Base-by-base conservation (phyloP, 2,113 vertebrate species). In the Sula dactylatra region DNA sequence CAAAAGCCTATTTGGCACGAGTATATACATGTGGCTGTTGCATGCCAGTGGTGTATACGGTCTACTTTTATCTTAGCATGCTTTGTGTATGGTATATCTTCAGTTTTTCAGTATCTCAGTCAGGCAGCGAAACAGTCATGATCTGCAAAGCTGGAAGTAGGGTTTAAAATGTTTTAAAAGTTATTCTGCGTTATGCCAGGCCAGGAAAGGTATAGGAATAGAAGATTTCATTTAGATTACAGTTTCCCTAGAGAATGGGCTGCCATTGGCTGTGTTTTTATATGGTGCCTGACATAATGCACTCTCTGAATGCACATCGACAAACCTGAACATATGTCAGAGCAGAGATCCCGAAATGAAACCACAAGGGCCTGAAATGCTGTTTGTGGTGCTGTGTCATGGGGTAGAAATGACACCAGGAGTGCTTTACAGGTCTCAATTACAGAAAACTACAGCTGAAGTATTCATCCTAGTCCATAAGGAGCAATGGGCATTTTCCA, bases 151-250 rank as follows among this genome's bases (percentile, higher is more conserved):
- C 10, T 44, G 27, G 27, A 82, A 83, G 49, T 80, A 40, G 34
- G 15, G 16, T 4, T 93, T 89, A 20, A 62, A 81, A 70, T 42
- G n/a, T 84, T 94, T 81, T 67, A 49, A 65, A 76, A 91, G 78
- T 72, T 90, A 36, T 45, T 61, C 73, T 82, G 66, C 49, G 32
- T 87, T 73, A 82, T 80, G 20, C 21, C 31, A 77, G n/a, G 19
- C 61, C 14, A 34, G 52, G 27, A 82, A 83, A 88, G 16, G 38
- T 52, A 36, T 13, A 81, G 18, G 55, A 70, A 83, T 31, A 71
- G 61, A 67, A 77, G 92, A 88, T 82, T 95, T 85, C 40, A 91
- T 96, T 96, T 94, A 88, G 81, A 91, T 96, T 86, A 22, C 11
- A 20, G 14, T 70, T 80, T 50, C 84, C 25, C 66, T 49, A 19